A percentile compares a stretch with the other conserved stretches of the same genome.
phyloP scores from a whole-genome alignment of 2,113 vertebrate genomes.

The Tragelaphus scriptus region DNA sequence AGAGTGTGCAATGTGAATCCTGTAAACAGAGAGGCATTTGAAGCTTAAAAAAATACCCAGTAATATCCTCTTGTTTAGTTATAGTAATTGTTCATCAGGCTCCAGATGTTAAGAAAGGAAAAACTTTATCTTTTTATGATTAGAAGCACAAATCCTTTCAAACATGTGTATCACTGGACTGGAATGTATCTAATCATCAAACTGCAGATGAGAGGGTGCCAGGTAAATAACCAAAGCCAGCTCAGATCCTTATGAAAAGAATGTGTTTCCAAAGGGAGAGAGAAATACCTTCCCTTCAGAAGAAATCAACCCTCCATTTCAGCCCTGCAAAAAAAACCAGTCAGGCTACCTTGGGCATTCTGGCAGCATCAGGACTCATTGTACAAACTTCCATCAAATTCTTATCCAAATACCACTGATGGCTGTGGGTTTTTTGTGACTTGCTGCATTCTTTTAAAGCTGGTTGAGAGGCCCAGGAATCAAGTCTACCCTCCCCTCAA shows the following conservation, averaged over 20 bases:
- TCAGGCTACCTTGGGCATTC: neutral
- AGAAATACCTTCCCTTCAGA: conserved; percentile 54
- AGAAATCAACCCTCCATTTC: conserved; percentile 16
- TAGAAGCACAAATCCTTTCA: conserved; percentile 72
- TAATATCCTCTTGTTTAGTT: conserved; percentile 66
- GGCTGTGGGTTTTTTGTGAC: neutral
- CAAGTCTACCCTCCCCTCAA: neutral
- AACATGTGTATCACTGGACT: conserved; percentile 55
- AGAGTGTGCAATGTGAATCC: neutral
- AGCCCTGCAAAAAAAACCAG: neutral
- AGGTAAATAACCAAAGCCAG: conserved; percentile 46
- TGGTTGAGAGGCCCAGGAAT: neutral
- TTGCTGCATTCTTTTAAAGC: neutral
- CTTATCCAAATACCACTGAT: neutral
- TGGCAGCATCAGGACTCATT: neutral
- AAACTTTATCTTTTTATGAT: conserved; percentile 70
- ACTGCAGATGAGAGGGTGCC: conserved; percentile 39
- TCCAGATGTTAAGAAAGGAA: conserved; percentile 69
- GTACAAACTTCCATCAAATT: neutral
- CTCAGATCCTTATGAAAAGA: conserved; percentile 61
- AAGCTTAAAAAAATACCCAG: conserved; percentile 47
- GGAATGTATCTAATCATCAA: conserved; percentile 68
- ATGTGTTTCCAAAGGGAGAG: conserved; percentile 47
- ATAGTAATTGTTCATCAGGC: conserved; percentile 70
- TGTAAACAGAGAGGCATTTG: conserved; percentile 45